These are phyloP conservation scores for Steromphala cineraria DNA, from an alignment of 2,888 invertebrate species.

Conservation along the genomic window DNA sequence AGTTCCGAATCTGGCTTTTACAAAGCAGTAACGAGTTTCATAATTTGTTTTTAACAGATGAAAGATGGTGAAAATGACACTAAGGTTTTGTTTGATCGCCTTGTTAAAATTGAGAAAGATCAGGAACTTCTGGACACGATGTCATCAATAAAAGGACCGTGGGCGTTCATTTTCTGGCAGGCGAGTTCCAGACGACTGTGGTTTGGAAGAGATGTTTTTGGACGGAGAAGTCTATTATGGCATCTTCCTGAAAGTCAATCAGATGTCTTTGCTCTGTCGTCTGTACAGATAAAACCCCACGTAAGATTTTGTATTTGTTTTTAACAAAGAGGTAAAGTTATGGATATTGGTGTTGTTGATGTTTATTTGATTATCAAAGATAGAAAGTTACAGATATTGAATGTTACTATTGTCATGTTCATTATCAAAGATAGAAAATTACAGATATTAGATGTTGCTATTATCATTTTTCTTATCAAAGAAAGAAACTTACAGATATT, in stretches of 20 bases:
- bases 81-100: conserved; percentile 55
- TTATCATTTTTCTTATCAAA: too few species aligned
- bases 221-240: conserved; percentile 87
- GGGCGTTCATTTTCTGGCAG: conserved; percentile 86
- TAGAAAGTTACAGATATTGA: too few species aligned
- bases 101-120: conserved; percentile 51
- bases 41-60: conserved; percentile 42
- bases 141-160: conserved; percentile 85
- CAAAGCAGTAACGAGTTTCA: neutral
- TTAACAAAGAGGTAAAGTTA: too few species aligned
- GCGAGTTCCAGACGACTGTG: conserved; percentile 77
- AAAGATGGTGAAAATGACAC: conserved; percentile 67
- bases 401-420: too few species aligned
- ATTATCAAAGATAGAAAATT: too few species aligned
- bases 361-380: too few species aligned
- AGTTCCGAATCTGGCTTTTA: too few species aligned
- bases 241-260: conserved; percentile 51
- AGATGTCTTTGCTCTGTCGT: conserved; percentile 62
- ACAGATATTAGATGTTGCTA: too few species aligned
- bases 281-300: conserved; percentile 59
- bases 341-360: too few species aligned
- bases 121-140: conserved; percentile 77
- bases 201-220: conserved; percentile 90
- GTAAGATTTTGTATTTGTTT: conserved; percentile 40
- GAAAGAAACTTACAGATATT: too few species aligned